Evolutionary conservation across 1,140 invertebrate genomes (phyloP), one percentile per base, ranked within the genome.

Genomic region (Leptonema lineaticorne): DNA sequence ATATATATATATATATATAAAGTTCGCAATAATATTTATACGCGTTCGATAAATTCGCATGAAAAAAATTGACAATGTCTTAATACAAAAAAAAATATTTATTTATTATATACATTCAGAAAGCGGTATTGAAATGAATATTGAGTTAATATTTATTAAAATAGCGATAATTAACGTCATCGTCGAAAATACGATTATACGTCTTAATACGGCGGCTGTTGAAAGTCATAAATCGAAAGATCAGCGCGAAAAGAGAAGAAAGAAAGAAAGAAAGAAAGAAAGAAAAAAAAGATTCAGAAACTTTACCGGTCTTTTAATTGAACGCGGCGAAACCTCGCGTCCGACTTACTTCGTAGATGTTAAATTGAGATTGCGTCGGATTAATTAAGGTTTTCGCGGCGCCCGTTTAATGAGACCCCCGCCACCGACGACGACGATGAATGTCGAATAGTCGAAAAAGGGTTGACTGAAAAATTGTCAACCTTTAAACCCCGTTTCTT

Each of bases 311-410:
- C n/a, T 16, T 62, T 62, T 62, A 62, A 62, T 62, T 62, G 58
- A 62, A 62, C 58, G 41, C 58, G 58, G 28, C 46, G 30, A 37
- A 18, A 41, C 37, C 48, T 53, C 48, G 8, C 1, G 18, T 62
- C 2, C 29, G 2, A 11, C 28, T 37, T 62, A 14, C 58, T 16
- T 26, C 33, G 30, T 1, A 41, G 37, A 41, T 41, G 11, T 14
- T 16, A 22, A 8, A 30, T n/a, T 22, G 58, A 7, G 33, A 41
- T 45, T 18, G 58, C 28, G 28, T 62, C 58, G 29, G 58, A 62
- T 62, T 62, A 62, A 62, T 62, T 62, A 62, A 45, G 58, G 33
- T n/a, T 20, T n/a, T n/a, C 16, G n/a, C 58, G 58, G 28, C 58
- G 58, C 58, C 53, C 28, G 58, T 16, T 37, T 62, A 62, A 62